Conservation (phyloP, 1,140 invertebrate genomes). For the Camponotus vicinus region DNA sequence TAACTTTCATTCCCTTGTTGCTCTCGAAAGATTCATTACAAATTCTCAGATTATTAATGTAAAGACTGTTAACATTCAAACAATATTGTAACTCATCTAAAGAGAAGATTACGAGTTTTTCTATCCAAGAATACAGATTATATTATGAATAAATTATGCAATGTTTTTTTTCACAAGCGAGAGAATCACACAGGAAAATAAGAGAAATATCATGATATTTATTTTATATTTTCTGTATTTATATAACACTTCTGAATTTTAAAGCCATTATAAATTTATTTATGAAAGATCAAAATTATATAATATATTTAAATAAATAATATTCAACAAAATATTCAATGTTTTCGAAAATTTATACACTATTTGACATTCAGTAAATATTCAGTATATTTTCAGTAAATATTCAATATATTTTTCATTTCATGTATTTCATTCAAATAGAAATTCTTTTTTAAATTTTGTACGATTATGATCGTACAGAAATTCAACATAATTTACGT, state of each 20-base stretch:
- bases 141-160: conserved; percentile 34
- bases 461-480: too few species aligned
- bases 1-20: conserved; percentile 2
- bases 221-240: neutral
- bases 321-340: too few species aligned
- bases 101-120: neutral
- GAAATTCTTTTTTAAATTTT: conserved; percentile 3
- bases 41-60: neutral
- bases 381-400: too few species aligned
- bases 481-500: neutral
- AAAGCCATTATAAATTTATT: too few species aligned
- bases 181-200: conserved; percentile 1
- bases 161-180: neutral
- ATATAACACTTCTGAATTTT: neutral
- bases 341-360: too few species aligned
- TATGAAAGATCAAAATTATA: too few species aligned
- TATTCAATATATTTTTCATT: neutral
- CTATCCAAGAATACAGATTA: neutral
- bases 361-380: neutral
- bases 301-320: too few species aligned
- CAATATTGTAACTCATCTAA: neutral
- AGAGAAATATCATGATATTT: neutral
- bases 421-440: neutral
- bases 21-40: conserved; percentile 3
- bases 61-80: conserved; percentile 5